Base-by-base conservation (phyloP, 2,797 vertebrate species). In the Betta splendens region DNA sequence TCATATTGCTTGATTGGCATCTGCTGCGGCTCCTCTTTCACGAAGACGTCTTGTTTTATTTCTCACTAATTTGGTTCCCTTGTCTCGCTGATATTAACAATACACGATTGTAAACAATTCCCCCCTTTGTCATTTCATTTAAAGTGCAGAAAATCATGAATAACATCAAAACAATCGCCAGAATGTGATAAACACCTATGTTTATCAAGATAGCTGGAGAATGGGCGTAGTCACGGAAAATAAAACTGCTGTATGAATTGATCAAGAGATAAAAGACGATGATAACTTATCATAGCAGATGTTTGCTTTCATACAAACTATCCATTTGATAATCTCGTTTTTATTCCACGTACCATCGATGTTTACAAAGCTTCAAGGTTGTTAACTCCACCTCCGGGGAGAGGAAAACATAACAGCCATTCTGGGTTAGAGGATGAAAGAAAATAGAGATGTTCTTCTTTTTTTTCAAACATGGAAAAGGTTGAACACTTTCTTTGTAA, bases 1-100 rank as follows among this genome's bases (percentile, higher is more conserved):
- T 87, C 83, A 86, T 35, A 65, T 82, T 50, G 56, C 78, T 80
- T 89, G 87, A 90, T 83, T 88, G 90, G 72, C 88, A 85, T 88
- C 84, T 84, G 79, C 75, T 83, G 51, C 61, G 68, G 74, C 59
- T 55, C 61, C 61, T 59, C 32, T 23, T 49, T 46, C 64, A 77
- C 54, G 55, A 65, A 82, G 57, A 57, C 64, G 32, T 71, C 66
- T 75, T 62, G 49, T 67, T 72, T 75, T 69, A 64, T 72, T 70
- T 52, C 50, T 51, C 13, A 12, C 32, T 80, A 85, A 72, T 79
- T 72, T 69, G 45, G 23, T 50, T 47, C 36, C 33, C 50, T 36
- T 25, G 45, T 63, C 54, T 68, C 59, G 20, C 67, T 67, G 64
- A 71, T 66, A 68, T 69, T 59, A 73, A 68, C 66, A 72, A 66